phyloP scores from a whole-genome alignment of 2,888 invertebrate species.

The Unio delphinus region DNA sequence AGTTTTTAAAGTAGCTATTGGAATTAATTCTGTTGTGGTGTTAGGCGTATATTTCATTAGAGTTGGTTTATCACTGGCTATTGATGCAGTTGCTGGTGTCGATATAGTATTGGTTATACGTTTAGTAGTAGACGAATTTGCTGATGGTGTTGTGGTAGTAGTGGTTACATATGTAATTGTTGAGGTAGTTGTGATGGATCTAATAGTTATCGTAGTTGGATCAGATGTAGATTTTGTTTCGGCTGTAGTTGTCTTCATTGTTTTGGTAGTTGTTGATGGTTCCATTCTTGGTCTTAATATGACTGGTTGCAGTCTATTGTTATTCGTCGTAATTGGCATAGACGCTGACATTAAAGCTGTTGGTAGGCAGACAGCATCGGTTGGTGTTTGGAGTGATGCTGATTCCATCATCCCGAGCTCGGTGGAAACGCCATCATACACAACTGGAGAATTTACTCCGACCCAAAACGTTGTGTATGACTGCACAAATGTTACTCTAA shows the following conservation, averaged over 20 bases:
- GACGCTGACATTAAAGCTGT: slow-evolving; percentile 9
- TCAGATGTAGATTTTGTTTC: background rate
- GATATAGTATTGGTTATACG: slow-evolving; percentile 4
- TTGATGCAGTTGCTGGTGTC: slow-evolving; percentile 10
- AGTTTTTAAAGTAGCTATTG: slow-evolving; percentile 3
- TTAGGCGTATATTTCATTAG: background rate
- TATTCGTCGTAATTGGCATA: slow-evolving; percentile 10
- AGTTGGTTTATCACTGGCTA: slow-evolving; percentile 7
- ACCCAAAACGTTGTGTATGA: slow-evolving; percentile 51
- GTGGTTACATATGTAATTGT: slow-evolving; percentile 10
- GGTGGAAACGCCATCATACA: slow-evolving; percentile 44
- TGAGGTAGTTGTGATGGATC: background rate
- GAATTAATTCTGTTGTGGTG: background rate
- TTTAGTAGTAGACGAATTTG: slow-evolving; percentile 9
- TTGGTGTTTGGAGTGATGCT: slow-evolving; percentile 29
- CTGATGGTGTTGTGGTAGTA: slow-evolving; percentile 1
- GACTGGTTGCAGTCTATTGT: slow-evolving; percentile 5
- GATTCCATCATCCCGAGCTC: slow-evolving; percentile 36
- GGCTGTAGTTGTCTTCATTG: background rate
- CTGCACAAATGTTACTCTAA: slow-evolving; percentile 54
- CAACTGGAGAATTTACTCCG: slow-evolving; percentile 54
- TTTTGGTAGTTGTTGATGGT: background rate
- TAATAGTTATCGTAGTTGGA: slow-evolving; percentile 5
- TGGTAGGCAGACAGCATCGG: slow-evolving; percentile 29
- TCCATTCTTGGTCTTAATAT: background rate